A percentile compares a stretch with the other conserved stretches of the same genome.
Conservation (phyloP, 2,113 vertebrate genomes). For the Chaetops frenatus region DNA sequence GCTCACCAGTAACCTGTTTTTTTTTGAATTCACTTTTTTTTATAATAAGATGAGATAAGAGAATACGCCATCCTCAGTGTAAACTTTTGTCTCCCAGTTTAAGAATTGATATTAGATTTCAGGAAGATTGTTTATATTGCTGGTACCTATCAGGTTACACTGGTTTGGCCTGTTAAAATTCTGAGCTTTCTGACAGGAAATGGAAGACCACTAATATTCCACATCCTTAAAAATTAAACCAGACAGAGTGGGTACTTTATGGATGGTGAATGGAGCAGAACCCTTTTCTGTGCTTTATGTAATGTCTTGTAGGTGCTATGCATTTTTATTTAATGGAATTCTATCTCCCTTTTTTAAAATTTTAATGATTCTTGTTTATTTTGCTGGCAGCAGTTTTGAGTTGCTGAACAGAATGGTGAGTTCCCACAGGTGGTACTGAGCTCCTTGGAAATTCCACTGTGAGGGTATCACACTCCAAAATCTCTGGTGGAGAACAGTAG, state of each 20-base stretch:
- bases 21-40: background rate
- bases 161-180: constrained; percentile 19
- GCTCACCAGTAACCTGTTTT: background rate
- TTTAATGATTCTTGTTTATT: background rate
- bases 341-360: background rate
- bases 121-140: constrained; percentile 23
- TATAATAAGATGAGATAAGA: background rate
- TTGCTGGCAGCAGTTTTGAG: background rate
- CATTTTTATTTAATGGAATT: background rate
- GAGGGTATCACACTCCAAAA: background rate
- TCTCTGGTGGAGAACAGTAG: background rate
- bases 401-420: background rate
- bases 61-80: background rate
- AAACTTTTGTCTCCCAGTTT: background rate
- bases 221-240: background rate
- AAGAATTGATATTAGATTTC: background rate
- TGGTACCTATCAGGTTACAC: constrained; percentile 28
- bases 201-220: background rate
- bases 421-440: background rate
- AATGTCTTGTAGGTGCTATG: background rate
- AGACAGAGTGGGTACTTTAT: background rate
- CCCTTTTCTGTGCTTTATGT: background rate
- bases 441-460: background rate
- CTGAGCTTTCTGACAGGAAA: constrained; percentile 33
- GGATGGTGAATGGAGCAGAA: background rate